Evolutionary conservation across 2,797 vertebrate genomes (phyloP).

Genomic region (Benthosema pterotum): DNA sequence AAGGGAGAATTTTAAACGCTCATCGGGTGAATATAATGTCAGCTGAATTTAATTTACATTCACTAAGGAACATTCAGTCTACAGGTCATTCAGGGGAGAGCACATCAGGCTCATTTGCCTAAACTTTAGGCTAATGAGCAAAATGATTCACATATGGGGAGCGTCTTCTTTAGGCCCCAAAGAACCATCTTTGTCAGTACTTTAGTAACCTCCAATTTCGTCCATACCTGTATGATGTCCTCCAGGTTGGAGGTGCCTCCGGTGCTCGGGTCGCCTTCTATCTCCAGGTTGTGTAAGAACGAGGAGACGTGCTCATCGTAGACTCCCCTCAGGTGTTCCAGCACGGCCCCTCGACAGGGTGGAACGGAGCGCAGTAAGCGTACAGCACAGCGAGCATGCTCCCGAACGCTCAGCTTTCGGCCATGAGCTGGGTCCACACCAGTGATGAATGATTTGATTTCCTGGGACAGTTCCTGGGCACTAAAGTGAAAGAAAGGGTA

Average conservation of each 20-base stretch:
- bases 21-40: not conserved
- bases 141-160: too few species aligned
- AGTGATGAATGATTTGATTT: conserved; percentile 94
- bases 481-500: conserved; percentile 58
- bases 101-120: too few species aligned
- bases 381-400: conserved; percentile 90
- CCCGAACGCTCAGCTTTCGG: conserved; percentile 87
- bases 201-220: too few species aligned
- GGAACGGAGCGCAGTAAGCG: conserved; percentile 90
- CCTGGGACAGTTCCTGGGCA: conserved; percentile 88
- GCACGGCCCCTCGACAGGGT: conserved; percentile 87
- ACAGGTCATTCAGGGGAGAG: too few species aligned
- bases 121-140: too few species aligned
- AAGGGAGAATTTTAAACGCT: conserved; percentile 11
- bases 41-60: not conserved
- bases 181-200: too few species aligned
- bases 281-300: conserved; percentile 87
- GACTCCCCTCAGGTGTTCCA: conserved; percentile 89
- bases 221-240: conserved; percentile 77
- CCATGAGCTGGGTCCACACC: conserved; percentile 86
- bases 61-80: too few species aligned
- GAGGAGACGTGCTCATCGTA: conserved; percentile 90
- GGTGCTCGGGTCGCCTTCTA: conserved; percentile 68
- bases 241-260: conserved; percentile 72
- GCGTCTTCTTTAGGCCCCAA: too few species aligned